phyloP scores from a whole-genome alignment of 2,888 invertebrate genomes.

The Dichetophora obliterata region DNA sequence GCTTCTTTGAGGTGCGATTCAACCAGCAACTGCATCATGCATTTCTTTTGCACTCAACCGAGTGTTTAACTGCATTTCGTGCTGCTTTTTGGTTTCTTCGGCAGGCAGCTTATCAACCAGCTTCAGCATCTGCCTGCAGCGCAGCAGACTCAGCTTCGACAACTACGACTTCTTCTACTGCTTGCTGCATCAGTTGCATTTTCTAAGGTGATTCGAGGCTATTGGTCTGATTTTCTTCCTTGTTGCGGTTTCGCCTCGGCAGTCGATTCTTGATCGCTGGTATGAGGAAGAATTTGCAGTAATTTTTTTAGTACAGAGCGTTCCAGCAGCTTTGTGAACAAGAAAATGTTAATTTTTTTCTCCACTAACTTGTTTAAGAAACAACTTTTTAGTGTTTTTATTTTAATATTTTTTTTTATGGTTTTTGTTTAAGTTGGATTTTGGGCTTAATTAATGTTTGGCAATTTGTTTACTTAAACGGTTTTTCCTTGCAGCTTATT shows the following conservation, averaged over 20 bases:
- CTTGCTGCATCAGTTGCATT: constrained; percentile 54
- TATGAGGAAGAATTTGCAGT: constrained; percentile 50
- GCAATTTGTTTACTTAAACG: constrained; percentile 22
- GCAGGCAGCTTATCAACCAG: constrained; percentile 20
- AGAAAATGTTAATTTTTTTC: not conserved
- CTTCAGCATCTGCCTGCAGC: constrained; percentile 17
- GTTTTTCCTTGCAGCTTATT: not conserved
- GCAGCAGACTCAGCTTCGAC: constrained; percentile 23
- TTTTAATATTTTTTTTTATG: not conserved
- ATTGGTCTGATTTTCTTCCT: constrained; percentile 62
- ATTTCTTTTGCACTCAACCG: constrained; percentile 15
- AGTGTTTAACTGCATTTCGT: constrained; percentile 25
- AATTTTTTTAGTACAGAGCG: not conserved
- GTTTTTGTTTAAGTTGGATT: not conserved
- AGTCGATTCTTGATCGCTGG: constrained; percentile 38
- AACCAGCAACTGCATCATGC: constrained; percentile 3
- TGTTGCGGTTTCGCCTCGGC: constrained; percentile 17
- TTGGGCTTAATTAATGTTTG: constrained; percentile 19
- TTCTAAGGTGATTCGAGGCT: constrained; percentile 66
- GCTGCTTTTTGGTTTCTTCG: not conserved
- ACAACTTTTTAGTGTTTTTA: not conserved
- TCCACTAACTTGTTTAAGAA: not conserved
- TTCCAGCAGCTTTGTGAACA: constrained; percentile 6
- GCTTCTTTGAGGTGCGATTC: constrained; percentile 50
- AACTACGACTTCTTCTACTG: constrained; percentile 39